Base-by-base conservation (phyloP, 35 echinoderm and acorn worm species). In the Chiridota heheva region DNA sequence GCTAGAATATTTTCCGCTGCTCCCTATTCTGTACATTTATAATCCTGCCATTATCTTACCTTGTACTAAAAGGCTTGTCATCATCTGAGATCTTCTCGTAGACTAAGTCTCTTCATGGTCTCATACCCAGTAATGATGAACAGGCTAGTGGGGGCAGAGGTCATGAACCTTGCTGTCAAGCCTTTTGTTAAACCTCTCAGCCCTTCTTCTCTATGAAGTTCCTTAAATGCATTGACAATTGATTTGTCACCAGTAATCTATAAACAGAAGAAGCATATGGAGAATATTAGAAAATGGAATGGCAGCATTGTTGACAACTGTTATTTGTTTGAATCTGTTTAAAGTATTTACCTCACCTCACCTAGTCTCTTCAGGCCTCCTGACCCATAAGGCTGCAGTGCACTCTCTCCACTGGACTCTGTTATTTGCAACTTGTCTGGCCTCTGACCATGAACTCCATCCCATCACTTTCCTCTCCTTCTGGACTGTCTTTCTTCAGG, bases 51-150 rank as follows among this genome's bases (percentile, higher is more conserved):
- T n/a, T n/a, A n/a, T n/a, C n/a, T n/a, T n/a, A n/a, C n/a, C n/a
- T n/a, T n/a, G n/a, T n/a, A n/a, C n/a, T n/a, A n/a, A n/a, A n/a
- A n/a, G n/a, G n/a, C n/a, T n/a, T n/a, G n/a, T n/a, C n/a, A n/a
- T n/a, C n/a, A n/a, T n/a, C n/a, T n/a, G n/a, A 92, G 53, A 56
- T 87, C 90, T 62, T 77, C 42, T 20, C 74, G 69, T 45, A 87
- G 32, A 73, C 94, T 97, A 22, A 91, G 30, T 27, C 85, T 87
- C 60, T 97, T 97, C 51, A 97, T 63, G 7, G 88, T 83, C 58
- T 97, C 94, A 60, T 97, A 97, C 2, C 84, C 84, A 16, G 91
- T 55, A n/a, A 91, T 77, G 30, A 97, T 91, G 44, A 97, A 64
- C 4, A 97, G 49, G 53, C 88, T 87, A 45, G 78, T 83, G 10